Evolutionary conservation across 2,888 invertebrate genomes (phyloP).

Genomic region (Calameuta filiformis): DNA sequence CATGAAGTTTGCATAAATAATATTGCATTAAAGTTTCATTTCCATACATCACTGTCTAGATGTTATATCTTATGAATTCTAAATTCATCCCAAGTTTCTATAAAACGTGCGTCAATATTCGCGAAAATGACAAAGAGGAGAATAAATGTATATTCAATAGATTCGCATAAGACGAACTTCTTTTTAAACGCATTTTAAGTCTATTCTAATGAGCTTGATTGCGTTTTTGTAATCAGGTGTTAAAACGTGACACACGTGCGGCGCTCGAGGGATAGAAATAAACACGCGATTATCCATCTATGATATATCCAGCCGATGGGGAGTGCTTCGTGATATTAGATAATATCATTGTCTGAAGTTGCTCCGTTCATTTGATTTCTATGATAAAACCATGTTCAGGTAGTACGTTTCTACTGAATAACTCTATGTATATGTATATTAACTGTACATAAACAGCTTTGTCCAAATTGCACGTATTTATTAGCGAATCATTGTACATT

Average conservation of each 20-base stretch:
- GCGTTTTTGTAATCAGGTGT: neutral
- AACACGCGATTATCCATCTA: neutral
- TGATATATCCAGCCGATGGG: neutral
- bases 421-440: too few species aligned
- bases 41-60: neutral
- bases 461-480: neutral
- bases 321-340: neutral
- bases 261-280: neutral
- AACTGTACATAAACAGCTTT: neutral
- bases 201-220: neutral
- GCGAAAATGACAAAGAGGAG: neutral
- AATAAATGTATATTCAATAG: neutral
- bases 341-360: too few species aligned
- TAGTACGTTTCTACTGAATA: too few species aligned
- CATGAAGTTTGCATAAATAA: neutral
- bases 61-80: neutral
- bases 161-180: neutral
- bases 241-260: neutral
- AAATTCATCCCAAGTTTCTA: neutral
- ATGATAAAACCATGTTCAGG: too few species aligned
- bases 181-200: too few species aligned
- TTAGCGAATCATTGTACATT: neutral
- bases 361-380: too few species aligned
- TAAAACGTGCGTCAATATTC: neutral
- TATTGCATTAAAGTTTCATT: neutral